Base-by-base conservation (phyloP, 2,888 invertebrate species). In the Pseudococcus viburni region DNA sequence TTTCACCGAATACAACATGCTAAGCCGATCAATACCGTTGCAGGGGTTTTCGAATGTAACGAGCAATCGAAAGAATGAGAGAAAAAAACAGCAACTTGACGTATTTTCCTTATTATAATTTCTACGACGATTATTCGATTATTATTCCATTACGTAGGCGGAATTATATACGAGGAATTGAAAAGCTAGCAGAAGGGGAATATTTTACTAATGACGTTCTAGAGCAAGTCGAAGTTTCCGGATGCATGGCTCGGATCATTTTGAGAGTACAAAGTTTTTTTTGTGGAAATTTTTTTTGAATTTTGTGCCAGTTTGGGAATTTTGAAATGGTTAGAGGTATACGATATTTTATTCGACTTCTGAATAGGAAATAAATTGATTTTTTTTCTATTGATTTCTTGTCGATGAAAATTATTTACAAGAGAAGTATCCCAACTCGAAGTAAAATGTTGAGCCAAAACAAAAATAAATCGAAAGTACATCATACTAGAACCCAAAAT, bases 91-190 rank as follows among this genome's bases (percentile, higher is more conserved):
- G 12, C 26, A 68, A 22, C 22, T 68, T 33, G 26, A 73, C 33
- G 73, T 39, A 26, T 73, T 73, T 68, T 73, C 73, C 73, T 73
- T 39, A 33, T 73, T 73, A 73, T 73, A 73, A 73, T 73, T 73
- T 73, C 73, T 7, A 73, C 73, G 73, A 73, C 33, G 33, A 73
- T 73, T 73, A 73, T 68, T 68, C 68, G 12, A 68, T 68, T 68
- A 68, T 26, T 68, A 68, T 64, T 64, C 12, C 64, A 64, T 64
- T 64, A 64, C 64, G 64, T 64, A 73, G 33, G 73, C 73, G 73
- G 19, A 73, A 33, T 33, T 26, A 26, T 26, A 68, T 11, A 42
- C 42, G 9, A 11, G 4, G 73, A 33, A 73, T 64, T 19, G 19
- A 19, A 64, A 64, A 64, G 19, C 22, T 8, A 0, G 64, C 5